These are phyloP conservation scores for Callionymus lyra DNA, from an alignment of 2,113 vertebrate genomes.

Conservation along the genomic window DNA sequence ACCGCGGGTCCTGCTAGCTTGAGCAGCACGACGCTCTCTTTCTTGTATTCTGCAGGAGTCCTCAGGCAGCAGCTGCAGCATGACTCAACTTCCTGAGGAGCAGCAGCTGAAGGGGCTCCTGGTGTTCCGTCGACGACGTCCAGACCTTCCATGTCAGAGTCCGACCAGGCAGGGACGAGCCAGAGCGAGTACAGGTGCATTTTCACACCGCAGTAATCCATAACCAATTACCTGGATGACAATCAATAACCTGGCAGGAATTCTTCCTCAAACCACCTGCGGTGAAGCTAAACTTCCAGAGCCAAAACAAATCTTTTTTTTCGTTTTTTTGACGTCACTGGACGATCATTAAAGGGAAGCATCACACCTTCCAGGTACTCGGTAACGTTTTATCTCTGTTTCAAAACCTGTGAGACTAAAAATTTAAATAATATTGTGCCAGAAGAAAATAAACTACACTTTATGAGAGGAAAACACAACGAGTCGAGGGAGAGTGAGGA, in stretches of 20 bases:
- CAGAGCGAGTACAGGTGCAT: too few species aligned
- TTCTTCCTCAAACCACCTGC: conserved; percentile 2
- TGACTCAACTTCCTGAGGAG: too few species aligned
- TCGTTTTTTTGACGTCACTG: too few species aligned
- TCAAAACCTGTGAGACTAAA: too few species aligned
- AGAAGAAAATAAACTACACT: not conserved
- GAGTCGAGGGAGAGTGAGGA: not conserved
- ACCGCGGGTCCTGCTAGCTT: conserved; percentile 60
- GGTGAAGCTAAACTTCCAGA: not conserved
- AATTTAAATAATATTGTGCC: too few species aligned
- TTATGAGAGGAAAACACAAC: not conserved
- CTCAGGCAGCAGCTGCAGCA: conserved; percentile 41
- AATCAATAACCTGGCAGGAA: conserved; percentile 37
- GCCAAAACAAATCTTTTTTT: not conserved
- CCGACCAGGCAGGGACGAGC: too few species aligned
- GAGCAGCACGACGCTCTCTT: conserved; percentile 40
- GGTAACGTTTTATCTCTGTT: too few species aligned
- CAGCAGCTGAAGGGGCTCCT: conserved; percentile 30
- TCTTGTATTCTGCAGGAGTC: conserved; percentile 45
- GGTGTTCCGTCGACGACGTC: conserved; percentile 7
- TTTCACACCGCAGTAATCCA: conserved; percentile 34
- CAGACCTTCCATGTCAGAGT: too few species aligned
- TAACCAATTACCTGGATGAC: conserved; percentile 42
- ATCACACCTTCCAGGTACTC: too few species aligned
- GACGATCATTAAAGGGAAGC: too few species aligned